Evolutionary conservation across 2,888 invertebrate genomes (phyloP).

Genomic region (Rhagonycha lutea): DNA sequence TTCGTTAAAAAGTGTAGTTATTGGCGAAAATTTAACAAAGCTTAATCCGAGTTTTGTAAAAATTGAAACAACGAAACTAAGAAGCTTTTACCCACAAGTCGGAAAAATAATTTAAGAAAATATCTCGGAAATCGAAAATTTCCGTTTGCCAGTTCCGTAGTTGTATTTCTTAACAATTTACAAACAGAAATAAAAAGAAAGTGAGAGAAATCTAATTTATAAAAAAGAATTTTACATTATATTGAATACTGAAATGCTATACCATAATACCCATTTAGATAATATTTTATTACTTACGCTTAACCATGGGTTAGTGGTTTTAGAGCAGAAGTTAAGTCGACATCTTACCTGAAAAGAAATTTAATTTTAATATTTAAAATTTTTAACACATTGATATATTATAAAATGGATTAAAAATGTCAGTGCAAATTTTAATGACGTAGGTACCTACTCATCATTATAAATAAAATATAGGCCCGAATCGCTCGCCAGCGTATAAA

Average conservation of each 20-base stretch:
- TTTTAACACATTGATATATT: no score
- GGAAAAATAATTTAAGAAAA: not conserved
- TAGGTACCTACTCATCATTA: no score
- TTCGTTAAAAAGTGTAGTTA: no score
- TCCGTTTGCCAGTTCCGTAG: not conserved
- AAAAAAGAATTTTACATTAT: not conserved
- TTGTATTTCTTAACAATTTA: not conserved
- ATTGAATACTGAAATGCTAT: not conserved
- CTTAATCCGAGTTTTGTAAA: no score
- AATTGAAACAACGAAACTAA: not conserved
- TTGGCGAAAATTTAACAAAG: no score
- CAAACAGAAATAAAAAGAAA: not conserved
- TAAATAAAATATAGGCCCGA: no score
- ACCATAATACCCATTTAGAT: not conserved
- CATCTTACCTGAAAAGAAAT: not conserved
- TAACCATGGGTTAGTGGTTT: not conserved
- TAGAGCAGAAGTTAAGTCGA: not conserved
- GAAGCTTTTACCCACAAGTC: not conserved
- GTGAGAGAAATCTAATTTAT: not conserved
- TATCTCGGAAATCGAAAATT: not conserved
- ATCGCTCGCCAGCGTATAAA: no score
- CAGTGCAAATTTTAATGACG: no score
- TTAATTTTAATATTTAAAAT: not conserved
- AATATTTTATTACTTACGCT: not conserved
- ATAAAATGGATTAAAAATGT: no score